Conservation (phyloP, 2,113 vertebrate genomes). For the Pionites leucogaster region DNA sequence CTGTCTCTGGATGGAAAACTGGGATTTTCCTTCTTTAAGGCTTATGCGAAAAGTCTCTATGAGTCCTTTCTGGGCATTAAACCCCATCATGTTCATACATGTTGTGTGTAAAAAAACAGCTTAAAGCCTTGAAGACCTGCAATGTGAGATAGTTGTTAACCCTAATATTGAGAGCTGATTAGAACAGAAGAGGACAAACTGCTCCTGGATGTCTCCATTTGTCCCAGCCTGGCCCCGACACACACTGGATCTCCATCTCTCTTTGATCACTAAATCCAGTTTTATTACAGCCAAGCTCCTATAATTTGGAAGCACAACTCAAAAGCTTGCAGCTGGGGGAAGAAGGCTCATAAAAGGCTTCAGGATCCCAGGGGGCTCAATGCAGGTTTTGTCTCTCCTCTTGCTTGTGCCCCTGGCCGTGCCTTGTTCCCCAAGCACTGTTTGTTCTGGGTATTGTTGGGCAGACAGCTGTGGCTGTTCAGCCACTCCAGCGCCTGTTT, state of each 20-base stretch:
- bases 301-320: neutral
- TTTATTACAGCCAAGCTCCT: constrained; percentile 37
- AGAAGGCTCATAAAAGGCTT: neutral
- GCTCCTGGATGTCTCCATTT: neutral
- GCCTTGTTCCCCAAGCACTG: constrained; percentile 66
- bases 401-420: neutral
- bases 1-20: neutral
- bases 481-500: constrained; percentile 76
- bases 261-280: constrained; percentile 56
- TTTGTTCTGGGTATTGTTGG: constrained; percentile 79
- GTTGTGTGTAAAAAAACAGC: neutral
- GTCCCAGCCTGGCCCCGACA: neutral
- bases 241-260: neutral
- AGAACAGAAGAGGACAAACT: neutral
- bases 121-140: neutral
- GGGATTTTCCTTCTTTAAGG: neutral
- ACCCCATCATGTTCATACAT: neutral
- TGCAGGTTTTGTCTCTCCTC: neutral
- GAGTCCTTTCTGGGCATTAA: neutral
- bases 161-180: neutral
- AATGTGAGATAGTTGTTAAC: neutral
- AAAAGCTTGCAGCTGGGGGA: neutral
- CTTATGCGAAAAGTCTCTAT: neutral
- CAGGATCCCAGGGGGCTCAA: neutral
- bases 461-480: constrained; percentile 81